Base-by-base conservation (phyloP, 2,797 vertebrate species). In the Helarctos malayanus region DNA sequence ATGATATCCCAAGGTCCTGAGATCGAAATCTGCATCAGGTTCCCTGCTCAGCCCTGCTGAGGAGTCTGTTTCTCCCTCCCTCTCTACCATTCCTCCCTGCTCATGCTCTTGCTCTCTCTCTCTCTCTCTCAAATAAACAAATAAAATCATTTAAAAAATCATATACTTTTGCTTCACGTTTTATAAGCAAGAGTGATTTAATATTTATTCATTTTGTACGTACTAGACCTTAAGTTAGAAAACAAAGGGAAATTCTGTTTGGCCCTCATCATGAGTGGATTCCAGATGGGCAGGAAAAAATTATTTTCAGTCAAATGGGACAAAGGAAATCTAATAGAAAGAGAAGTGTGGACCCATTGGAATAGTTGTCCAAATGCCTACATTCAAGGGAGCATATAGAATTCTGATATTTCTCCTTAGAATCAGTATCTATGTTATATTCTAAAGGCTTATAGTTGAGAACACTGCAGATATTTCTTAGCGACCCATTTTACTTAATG, bases 341-440 rank as follows among this genome's bases (percentile, higher is more conserved):
- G 29, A 76, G 14, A 63, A 49, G 0, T 16, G 0, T n/a, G 15
- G 13, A 16, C 1, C 19, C 1, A 25, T 0, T 65, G 29, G 29
- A 78, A 19, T 61, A 88, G 12, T 49, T 57, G 0, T 47, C 11
- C n/a, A 95, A 91, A 78, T 71, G 41, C 1, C 12, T 41, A 27
- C 3, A 59, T 89, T 71, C 2, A 78, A 82, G 7, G 11, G 2
- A 96, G 2, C 4, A 54, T n/a, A 57, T 23, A 41, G 57, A 49
- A 95, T 41, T 69, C 11, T 57, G 73, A 41, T 21, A 71, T 52
- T 32, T 27, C 1, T 68, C 27, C 3, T 84, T 18, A 76, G 10
- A 73, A 65, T 83, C 49, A 90, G 13, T 23, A 32, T 52, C 16
- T 73, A 49, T 78, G 0, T 63, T 63, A 10, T 68, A 25, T 56